A percentile compares a stretch with the other conserved stretches of the same genome.
Conservation (phyloP, 1,140 invertebrate genomes). For the Batillaria attramentaria region DNA sequence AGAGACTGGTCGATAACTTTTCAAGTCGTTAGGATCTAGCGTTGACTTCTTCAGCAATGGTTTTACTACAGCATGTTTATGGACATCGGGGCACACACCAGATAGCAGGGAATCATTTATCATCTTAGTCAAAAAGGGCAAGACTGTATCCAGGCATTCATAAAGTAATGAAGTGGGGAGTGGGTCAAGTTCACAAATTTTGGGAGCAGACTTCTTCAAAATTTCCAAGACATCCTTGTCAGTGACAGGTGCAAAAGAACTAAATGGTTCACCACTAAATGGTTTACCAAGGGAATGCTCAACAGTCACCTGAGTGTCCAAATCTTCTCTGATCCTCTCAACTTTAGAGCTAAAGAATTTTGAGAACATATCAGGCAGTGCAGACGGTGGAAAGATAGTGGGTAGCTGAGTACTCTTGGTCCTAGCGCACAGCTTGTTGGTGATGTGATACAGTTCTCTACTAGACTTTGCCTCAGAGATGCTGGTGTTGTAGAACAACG, state of each 20-base stretch:
- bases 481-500: neutral
- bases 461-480: neutral
- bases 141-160: too few species aligned
- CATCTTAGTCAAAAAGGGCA: too few species aligned
- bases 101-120: too few species aligned
- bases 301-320: neutral
- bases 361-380: neutral
- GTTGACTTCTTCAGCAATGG: neutral
- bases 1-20: neutral
- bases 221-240: too few species aligned
- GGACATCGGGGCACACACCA: neutral
- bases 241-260: too few species aligned
- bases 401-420: constrained; percentile 4
- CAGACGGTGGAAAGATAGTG: neutral
- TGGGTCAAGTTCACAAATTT: too few species aligned
- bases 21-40: neutral
- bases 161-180: too few species aligned
- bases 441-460: neutral
- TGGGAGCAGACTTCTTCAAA: too few species aligned
- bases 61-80: neutral
- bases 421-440: constrained; percentile 5
- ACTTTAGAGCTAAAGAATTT: neutral
- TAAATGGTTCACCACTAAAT: neutral
- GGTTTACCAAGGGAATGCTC: too few species aligned
- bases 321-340: constrained; percentile 1